Evolutionary conservation across 2,888 invertebrate genomes (phyloP), one percentile per base, ranked within the genome.

Genomic region (Diaprepes abbreviatus): DNA sequence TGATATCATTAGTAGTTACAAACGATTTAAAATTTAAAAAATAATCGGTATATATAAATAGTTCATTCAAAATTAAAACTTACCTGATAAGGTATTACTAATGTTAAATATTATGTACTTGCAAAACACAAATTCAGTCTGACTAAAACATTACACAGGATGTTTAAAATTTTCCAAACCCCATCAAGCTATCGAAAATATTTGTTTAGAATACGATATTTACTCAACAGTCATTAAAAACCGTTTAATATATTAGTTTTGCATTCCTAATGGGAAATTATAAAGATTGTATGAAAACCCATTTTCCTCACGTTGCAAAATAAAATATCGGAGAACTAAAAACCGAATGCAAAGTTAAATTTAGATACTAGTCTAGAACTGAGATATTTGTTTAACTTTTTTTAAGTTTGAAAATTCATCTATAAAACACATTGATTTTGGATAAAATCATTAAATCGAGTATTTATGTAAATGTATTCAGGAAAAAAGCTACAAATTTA

Each of bases 101-200:
- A 3, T 3, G 24, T 24, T 4, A 24, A 24, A 24, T 24, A 24
- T 24, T 24, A n/a, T n/a, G n/a, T n/a, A 24, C 24, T 24, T 24
- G 24, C 3, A 24, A 5, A 24, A 4, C 5, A 12, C 2, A 12
- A 24, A 7, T 5, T 24, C 0, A 28, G 2, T 50, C 1, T 38
- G 19, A 50, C 48, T 48, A 48, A 48, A 48, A 24, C 12, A 48
- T 48, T 19, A 14, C 19, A 50, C 28, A 50, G 48, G 28, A 50
- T 50, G 48, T 50, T 28, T 6, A 50, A 3, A 50, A 9, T n/a
- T 50, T 50, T 28, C 28, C 12, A 14, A 50, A 21, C 21, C 48
- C 48, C 48, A 50, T 24, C 31, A 28, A 24, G 12, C 14, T 48
- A 50, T 50, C 28, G 14, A 28, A 50, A 50, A 28, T 50, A 28